These are phyloP conservation scores for Gymnoscopelus braueri DNA, from an alignment of 2,797 vertebrate species.

Conservation along the genomic window DNA sequence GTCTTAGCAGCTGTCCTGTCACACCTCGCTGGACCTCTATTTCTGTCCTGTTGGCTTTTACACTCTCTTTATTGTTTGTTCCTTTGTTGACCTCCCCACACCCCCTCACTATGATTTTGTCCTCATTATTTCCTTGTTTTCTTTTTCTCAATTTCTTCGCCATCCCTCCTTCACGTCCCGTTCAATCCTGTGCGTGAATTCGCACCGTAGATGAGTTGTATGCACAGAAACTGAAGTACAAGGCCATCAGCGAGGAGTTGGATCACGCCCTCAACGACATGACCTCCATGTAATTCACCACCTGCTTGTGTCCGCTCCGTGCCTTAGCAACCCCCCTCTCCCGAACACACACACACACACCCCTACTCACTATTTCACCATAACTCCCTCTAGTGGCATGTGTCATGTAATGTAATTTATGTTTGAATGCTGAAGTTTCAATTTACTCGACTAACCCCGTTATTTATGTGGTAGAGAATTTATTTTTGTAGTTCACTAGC, in stretches of 20 bases:
- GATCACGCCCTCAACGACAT: constrained; percentile 99
- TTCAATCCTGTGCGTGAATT: constrained; percentile 38
- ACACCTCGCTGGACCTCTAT: constrained; percentile 43
- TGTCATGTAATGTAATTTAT: constrained; percentile 38
- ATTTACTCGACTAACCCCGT: constrained; percentile 8
- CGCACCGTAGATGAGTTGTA: constrained; percentile 93
- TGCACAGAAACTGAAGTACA: constrained; percentile 99
- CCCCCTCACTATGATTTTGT: constrained; percentile 33
- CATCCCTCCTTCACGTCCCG: constrained; percentile 30
- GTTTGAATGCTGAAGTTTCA: background rate
- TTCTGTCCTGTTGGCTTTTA: constrained; percentile 54
- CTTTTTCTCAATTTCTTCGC: constrained; percentile 13
- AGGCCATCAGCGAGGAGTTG: constrained; percentile 99
- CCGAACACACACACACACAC: background rate
- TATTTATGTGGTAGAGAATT: constrained; percentile 7
- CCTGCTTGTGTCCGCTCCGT: constrained; percentile 54
- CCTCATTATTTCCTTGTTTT: constrained; percentile 31
- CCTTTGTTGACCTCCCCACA: constrained; percentile 32
- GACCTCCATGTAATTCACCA: constrained; percentile 96
- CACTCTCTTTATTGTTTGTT: constrained; percentile 22
- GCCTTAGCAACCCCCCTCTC: constrained; percentile 13
- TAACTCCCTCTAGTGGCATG: constrained; percentile 65
- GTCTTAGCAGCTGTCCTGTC: constrained; percentile 62
- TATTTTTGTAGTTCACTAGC: background rate
- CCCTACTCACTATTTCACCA: constrained; percentile 8